Conservation (phyloP, 2,113 vertebrate species). For the Notarius quadriscutis region DNA sequence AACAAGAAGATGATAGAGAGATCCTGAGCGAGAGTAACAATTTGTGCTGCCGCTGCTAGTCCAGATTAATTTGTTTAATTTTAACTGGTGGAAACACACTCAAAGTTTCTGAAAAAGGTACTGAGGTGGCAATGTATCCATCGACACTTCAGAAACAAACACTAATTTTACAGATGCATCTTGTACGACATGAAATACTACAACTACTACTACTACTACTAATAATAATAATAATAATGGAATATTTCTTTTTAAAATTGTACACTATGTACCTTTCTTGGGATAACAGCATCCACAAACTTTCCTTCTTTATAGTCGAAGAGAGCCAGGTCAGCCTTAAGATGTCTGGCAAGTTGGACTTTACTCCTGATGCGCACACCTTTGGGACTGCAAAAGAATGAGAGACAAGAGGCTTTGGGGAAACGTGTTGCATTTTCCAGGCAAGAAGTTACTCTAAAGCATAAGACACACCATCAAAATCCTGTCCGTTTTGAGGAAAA, state of each 20-base stretch:
- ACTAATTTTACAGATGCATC: neutral
- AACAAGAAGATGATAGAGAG: too few relatives aligned
- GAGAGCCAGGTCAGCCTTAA: slow-evolving; percentile 66
- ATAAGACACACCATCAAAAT: neutral
- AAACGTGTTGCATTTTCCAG: neutral
- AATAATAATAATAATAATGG: neutral
- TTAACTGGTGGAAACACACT: neutral
- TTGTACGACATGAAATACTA: neutral
- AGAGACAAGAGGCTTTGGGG: neutral
- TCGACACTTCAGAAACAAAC: neutral
- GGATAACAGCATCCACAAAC: slow-evolving; percentile 56
- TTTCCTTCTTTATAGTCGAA: slow-evolving; percentile 74
- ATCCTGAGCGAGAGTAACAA: too few relatives aligned
- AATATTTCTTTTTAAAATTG: neutral
- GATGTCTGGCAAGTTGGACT: slow-evolving; percentile 68
- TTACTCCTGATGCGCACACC: slow-evolving; percentile 74
- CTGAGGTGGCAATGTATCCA: neutral
- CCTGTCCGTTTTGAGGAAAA: neutral
- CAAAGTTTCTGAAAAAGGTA: neutral
- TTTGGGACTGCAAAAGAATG: slow-evolving; percentile 62
- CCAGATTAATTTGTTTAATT: neutral
- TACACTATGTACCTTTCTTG: slow-evolving; percentile 41
- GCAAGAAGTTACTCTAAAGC: neutral
- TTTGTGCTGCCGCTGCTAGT: too few relatives aligned
- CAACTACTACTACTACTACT: too few relatives aligned